phyloP scores from a whole-genome alignment of 1,140 invertebrate genomes.

The Anoplolepis gracilipes region DNA sequence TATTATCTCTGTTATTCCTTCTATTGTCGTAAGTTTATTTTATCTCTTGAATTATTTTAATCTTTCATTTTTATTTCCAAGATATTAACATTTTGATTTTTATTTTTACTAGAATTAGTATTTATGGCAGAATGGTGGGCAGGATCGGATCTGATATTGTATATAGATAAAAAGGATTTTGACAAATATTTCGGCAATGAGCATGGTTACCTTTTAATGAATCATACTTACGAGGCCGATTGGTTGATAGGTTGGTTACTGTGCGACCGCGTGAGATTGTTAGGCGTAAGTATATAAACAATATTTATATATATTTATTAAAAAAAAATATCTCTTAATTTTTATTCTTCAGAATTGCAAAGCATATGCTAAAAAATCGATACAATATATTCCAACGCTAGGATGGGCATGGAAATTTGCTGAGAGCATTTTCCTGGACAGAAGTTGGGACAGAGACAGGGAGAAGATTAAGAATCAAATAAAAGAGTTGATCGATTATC shows the following conservation, averaged over 20 bases:
- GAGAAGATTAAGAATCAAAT: constrained; percentile 93
- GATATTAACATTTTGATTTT: constrained; percentile 32
- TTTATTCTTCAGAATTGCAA: constrained; percentile 93
- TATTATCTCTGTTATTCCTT: constrained; percentile 96
- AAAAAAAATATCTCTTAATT: constrained; percentile 2
- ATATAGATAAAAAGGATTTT: constrained; percentile 92
- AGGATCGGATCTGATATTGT: constrained; percentile 90
- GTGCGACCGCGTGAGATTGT: constrained; percentile 90
- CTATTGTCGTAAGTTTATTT: constrained; percentile 94
- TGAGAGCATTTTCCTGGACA: constrained; percentile 96
- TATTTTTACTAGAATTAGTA: constrained; percentile 91
- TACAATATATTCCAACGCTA: constrained; percentile 96
- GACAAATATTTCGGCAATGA: constrained; percentile 94
- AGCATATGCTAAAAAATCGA: constrained; percentile 97
- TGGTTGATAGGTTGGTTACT: constrained; percentile 97
- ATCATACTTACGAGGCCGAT: constrained; percentile 98
- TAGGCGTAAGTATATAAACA: constrained; percentile 89
- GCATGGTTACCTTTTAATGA: constrained; percentile 96
- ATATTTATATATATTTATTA: too few species aligned
- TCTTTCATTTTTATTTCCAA: constrained; percentile 4
- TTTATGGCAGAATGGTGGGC: constrained; percentile 98
- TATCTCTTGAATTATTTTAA: background rate
- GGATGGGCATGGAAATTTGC: constrained; percentile 98
- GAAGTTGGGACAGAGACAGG: constrained; percentile 96
- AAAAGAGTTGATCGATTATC: constrained; percentile 93